Evolutionary conservation across 2,888 invertebrate genomes (phyloP).

Genomic region (Brachycybe producta): DNA sequence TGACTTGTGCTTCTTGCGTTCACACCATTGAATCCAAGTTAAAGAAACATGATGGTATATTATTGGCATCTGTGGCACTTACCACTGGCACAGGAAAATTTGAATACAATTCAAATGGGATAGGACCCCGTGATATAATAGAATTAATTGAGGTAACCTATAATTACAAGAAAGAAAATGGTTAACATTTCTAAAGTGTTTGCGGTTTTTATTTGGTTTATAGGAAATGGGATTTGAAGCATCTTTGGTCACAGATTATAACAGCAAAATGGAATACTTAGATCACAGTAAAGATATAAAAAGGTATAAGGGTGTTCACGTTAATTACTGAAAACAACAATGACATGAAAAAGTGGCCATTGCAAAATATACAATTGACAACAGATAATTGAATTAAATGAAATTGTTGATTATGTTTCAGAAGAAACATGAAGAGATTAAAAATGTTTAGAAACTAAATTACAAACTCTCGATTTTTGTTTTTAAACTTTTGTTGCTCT

Average conservation of each 20-base stretch:
- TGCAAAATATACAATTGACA: too few species aligned
- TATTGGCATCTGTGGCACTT: slow-evolving; percentile 69
- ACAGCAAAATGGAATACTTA: slow-evolving; percentile 18
- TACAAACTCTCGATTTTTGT: too few species aligned
- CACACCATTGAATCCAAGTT: slow-evolving; percentile 79
- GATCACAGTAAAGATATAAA: slow-evolving; percentile 6
- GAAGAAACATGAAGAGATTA: too few species aligned
- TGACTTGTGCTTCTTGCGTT: slow-evolving; percentile 94
- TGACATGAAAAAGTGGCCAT: slow-evolving; percentile 9
- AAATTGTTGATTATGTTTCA: too few species aligned
- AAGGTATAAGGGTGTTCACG: too few species aligned
- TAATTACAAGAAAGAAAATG: neutral
- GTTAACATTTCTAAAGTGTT: neutral
- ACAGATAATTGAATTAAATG: too few species aligned
- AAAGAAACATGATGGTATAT: slow-evolving; percentile 61
- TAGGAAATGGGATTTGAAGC: slow-evolving; percentile 71
- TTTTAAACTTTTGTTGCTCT: neutral
- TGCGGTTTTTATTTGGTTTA: slow-evolving; percentile 20
- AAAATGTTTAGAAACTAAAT: too few species aligned
- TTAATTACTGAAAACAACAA: too few species aligned
- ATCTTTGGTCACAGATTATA: slow-evolving; percentile 43
- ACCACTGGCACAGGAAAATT: slow-evolving; percentile 73
- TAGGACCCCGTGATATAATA: slow-evolving; percentile 78
- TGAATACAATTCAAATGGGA: slow-evolving; percentile 65
- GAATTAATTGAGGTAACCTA: slow-evolving; percentile 54